These are phyloP conservation scores for Ianthella basta DNA, from an alignment of 37 sponge, comb jelly and placozoan species.

Conservation along the genomic window DNA sequence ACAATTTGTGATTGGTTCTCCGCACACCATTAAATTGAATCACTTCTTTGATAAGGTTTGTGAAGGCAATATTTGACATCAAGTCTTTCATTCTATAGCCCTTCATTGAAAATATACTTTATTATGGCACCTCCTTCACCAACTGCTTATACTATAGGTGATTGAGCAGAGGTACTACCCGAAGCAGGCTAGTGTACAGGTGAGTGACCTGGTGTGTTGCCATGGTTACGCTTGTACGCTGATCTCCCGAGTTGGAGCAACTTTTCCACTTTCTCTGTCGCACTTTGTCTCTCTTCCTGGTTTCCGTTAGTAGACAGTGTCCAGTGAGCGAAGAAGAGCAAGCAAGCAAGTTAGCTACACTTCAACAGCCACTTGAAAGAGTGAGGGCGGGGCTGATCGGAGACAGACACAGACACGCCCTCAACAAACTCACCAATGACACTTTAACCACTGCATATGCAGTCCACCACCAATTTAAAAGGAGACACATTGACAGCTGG, in stretches of 20 bases:
- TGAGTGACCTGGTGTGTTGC: background rate
- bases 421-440: background rate
- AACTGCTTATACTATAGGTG: constrained; percentile 22
- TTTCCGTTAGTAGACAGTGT: background rate
- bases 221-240: background rate
- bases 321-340: background rate
- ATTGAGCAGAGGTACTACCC: constrained; percentile 41
- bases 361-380: background rate
- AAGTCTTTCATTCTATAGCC: too few relatives aligned
- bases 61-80: too few relatives aligned
- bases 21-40: constrained; percentile 58
- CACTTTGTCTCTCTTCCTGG: background rate
- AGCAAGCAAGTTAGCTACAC: too few relatives aligned
- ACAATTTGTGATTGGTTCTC: constrained; percentile 69
- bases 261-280: background rate
- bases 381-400: background rate
- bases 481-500: background rate
- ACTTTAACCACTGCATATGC: background rate
- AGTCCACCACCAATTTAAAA: background rate
- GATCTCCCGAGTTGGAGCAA: constrained; percentile 5
- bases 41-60: constrained; percentile 96
- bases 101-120: too few relatives aligned
- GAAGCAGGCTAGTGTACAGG: background rate
- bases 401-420: background rate
- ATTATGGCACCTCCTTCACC: background rate